phyloP scores from a whole-genome alignment of 1,140 invertebrate species.

The Antheraea pernyi region DNA sequence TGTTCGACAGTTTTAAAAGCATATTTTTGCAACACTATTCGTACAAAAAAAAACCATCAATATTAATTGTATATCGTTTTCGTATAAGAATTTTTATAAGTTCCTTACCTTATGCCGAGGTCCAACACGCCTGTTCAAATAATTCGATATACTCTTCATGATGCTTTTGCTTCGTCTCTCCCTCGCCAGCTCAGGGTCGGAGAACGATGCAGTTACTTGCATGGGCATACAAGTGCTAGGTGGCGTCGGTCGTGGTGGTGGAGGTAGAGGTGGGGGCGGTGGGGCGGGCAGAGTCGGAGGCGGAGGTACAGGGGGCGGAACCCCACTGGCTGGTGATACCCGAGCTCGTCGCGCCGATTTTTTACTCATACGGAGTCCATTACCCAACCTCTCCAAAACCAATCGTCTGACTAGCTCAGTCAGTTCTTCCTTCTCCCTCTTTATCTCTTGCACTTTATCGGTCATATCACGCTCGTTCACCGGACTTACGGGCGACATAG shows the following conservation, averaged over 20 bases:
- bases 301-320: constrained; percentile 41
- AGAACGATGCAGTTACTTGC: constrained; percentile 66
- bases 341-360: constrained; percentile 42
- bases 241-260: constrained; percentile 19
- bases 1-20: too few species aligned
- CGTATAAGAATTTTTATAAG: neutral
- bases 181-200: constrained; percentile 81
- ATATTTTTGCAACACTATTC: too few species aligned
- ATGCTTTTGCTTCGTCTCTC: constrained; percentile 86
- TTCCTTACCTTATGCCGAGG: constrained; percentile 60
- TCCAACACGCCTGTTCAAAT: constrained; percentile 81
- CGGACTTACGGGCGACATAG: constrained; percentile 42
- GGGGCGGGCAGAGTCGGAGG: constrained; percentile 20
- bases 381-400: constrained; percentile 58
- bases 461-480: constrained; percentile 38
- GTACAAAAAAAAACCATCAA: too few species aligned
- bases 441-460: constrained; percentile 61
- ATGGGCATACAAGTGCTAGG: constrained; percentile 37
- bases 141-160: constrained; percentile 90
- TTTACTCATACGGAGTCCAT: constrained; percentile 27
- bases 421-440: constrained; percentile 61
- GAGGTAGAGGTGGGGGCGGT: constrained; percentile 32
- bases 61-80: neutral
- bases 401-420: constrained; percentile 60
- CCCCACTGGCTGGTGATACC: constrained; percentile 27